phyloP scores from a whole-genome alignment of 92 coral and sea anemone species.

The Zoanthus sociatus region DNA sequence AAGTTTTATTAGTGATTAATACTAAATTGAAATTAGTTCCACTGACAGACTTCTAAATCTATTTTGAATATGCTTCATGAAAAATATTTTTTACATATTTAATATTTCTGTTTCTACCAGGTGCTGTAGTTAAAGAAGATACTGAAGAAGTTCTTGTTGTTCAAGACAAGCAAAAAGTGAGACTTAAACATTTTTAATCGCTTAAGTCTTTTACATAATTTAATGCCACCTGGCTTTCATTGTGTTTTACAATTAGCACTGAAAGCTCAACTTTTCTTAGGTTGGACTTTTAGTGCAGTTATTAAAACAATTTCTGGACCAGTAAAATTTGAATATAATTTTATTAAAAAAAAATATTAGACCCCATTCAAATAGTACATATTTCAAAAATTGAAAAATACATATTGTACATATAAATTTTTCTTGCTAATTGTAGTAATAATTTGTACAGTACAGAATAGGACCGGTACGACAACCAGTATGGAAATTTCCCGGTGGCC shows the following conservation, averaged over 20 bases:
- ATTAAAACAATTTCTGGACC: background rate
- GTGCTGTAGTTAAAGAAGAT: constrained; percentile 76
- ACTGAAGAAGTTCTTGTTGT: constrained; percentile 76
- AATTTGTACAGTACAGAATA: constrained; percentile 12
- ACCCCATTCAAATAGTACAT: no score
- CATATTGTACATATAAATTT: no score
- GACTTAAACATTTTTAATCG: background rate
- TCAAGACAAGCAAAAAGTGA: constrained; percentile 80
- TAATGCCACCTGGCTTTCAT: background rate
- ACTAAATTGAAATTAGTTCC: no score
- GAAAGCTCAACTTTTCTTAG: background rate
- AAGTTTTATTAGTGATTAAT: no score
- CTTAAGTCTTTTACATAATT: background rate
- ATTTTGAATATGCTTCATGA: background rate
- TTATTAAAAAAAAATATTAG: no score
- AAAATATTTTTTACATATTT: background rate
- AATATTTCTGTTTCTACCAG: constrained; percentile 29
- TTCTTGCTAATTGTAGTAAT: background rate
- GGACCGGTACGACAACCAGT: constrained; percentile 61
- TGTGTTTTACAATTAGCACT: background rate
- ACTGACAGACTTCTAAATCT: background rate
- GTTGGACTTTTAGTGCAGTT: background rate
- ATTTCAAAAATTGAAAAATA: no score
- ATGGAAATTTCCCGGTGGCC: constrained; percentile 95
- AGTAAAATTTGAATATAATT: background rate